phyloP scores from a whole-genome alignment of 2,888 invertebrate species.

The Dromius quadrimaculatus region DNA sequence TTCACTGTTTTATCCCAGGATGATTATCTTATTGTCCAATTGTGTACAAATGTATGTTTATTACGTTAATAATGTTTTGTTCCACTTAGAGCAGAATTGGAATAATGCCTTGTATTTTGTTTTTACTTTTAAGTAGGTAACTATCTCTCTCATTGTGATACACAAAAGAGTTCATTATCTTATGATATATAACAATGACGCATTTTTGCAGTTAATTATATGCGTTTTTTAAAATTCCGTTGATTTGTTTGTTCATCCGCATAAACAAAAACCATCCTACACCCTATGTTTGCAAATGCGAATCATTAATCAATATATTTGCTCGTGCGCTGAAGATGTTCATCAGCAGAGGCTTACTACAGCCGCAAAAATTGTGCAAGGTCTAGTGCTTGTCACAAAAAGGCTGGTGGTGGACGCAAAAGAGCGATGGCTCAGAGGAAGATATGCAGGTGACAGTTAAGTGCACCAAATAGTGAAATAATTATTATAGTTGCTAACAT shows the following conservation, averaged over 20 bases:
- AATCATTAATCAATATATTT: background rate
- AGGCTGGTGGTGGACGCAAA: background rate
- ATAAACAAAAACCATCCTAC: background rate
- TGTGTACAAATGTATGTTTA: no score
- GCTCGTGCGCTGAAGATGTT: background rate
- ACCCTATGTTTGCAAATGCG: background rate
- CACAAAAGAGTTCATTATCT: background rate
- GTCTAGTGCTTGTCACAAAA: background rate
- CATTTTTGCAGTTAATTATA: no score
- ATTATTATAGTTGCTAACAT: background rate
- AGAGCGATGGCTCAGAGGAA: background rate
- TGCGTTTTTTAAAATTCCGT: no score
- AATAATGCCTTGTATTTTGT: background rate
- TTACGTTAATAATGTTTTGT: background rate
- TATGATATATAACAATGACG: background rate
- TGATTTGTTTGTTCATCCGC: no score
- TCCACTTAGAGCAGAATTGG: background rate
- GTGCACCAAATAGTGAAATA: background rate
- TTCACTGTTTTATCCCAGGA: no score
- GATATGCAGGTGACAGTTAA: slow-evolving; percentile 14
- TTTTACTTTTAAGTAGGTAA: background rate
- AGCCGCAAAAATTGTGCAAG: slow-evolving; percentile 1
- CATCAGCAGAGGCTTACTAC: background rate
- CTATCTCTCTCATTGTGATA: background rate
- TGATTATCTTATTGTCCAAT: no score